phyloP scores from a whole-genome alignment of 1,140 invertebrate genomes.

The Drosophila lacteicornis region DNA sequence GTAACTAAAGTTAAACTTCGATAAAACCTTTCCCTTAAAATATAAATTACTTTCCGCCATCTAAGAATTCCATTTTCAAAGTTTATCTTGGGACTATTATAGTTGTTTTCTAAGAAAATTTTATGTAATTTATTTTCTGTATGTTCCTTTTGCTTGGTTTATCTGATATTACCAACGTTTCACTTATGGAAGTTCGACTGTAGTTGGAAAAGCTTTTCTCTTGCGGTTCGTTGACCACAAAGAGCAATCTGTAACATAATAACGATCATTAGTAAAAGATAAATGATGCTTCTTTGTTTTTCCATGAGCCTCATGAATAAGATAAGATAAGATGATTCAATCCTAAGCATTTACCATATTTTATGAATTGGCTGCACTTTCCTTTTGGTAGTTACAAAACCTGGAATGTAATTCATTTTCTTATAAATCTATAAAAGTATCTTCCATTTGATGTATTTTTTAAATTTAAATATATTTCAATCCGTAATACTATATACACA shows the following conservation, averaged over 20 bases:
- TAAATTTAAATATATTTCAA: conserved; percentile 74
- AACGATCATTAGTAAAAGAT: conserved; percentile 7
- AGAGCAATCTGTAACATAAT: conserved; percentile 10
- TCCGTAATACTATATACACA: conserved; percentile 79
- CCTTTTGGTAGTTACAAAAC: not conserved
- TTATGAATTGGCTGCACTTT: not conserved
- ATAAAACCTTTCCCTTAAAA: not conserved
- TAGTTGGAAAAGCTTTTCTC: conserved; percentile 18
- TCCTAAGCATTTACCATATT: not conserved
- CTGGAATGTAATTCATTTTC: not conserved
- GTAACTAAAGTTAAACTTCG: conserved; percentile 4
- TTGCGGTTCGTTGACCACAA: conserved; percentile 39
- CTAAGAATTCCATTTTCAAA: not conserved
- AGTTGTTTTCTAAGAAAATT: not conserved
- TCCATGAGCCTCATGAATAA: not conserved
- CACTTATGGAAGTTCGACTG: conserved; percentile 14
- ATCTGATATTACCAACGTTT: not conserved
- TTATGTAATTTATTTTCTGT: not conserved
- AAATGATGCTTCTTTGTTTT: conserved; percentile 13
- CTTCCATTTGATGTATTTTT: conserved; percentile 14
- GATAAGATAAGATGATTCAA: not conserved
- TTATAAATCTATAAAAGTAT: not conserved
- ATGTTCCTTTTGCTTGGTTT: not conserved
- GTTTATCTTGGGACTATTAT: no score
- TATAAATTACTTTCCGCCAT: not conserved